Evolutionary conservation across 1,140 invertebrate genomes (phyloP), one percentile per base, ranked within the genome.

Genomic region (Drosophila orena): DNA sequence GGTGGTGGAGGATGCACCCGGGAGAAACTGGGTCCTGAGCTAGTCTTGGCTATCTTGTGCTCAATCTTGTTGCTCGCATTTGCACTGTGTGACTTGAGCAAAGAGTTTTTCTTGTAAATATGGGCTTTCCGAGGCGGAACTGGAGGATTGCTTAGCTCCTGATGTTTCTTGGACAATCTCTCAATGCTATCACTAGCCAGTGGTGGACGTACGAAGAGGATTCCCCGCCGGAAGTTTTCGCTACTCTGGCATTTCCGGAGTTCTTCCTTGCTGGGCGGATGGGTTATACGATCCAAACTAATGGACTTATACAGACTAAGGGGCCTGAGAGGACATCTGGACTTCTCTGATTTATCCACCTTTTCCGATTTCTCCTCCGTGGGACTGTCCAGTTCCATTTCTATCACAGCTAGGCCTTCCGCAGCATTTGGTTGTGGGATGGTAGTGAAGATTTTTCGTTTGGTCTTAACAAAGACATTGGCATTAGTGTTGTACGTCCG

Each of bases 391-490:
- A 90, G 40, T 15, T 79, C 79, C 54, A 83, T 80, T 30, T 83
- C 86, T 34, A 86, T 75, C 6, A 91, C 58, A 1, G 86, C 76
- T 20, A 91, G 66, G 44, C 90, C 86, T 42, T 90, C 90, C 12
- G 54, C 55, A 0, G 86, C 80, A 44, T 22, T 86, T 7, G 91
- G 88, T 30, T 90, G 75, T 12, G 55, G 58, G 12, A 96, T 93
- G 0, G 96, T 95, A 0, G 95, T 95, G 72, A 96, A 96, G 60
- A 97, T 94, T 93, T 96, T 96, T 30, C 95, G 93, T 50, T 95
- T 96, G 0, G 96, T 97, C 84, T 96, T 96, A 0, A 96, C 95
- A 59, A 96, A 96, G 7, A 96, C 93, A 88, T 94, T 94, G 53
- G 79, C 85, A 55, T 89, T 88, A 15, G 83, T 83, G 54, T 88